These are phyloP conservation scores for Spinibarbus caldwelli DNA, from an alignment of 2,797 vertebrate genomes.

Conservation along the genomic window DNA sequence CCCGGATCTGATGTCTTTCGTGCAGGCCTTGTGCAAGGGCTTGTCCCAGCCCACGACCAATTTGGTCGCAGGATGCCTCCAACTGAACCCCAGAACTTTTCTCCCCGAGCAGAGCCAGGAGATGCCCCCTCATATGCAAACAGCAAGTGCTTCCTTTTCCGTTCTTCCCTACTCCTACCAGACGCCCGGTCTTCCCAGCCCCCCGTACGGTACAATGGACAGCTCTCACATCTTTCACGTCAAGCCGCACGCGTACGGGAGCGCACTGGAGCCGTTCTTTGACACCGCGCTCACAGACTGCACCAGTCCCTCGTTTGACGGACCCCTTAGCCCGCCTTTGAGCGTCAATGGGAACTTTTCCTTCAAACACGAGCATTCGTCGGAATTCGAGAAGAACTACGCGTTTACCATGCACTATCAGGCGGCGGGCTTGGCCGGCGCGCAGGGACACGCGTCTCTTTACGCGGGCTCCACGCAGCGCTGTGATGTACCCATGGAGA, in stretches of 20 bases:
- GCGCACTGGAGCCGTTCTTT: conserved; percentile 92
- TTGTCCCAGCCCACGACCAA: conserved; percentile 97
- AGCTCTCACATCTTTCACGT: conserved; percentile 95
- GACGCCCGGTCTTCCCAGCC: conserved; percentile 94
- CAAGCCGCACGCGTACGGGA: conserved; percentile 89
- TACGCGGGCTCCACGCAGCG: conserved; percentile 82
- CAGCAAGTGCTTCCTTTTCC: conserved; percentile 80
- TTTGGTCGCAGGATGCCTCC: conserved; percentile 95
- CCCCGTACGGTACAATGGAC: conserved; percentile 97
- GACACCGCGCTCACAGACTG: conserved; percentile 89
- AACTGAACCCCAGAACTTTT: conserved; percentile 96
- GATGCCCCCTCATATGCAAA: conserved; percentile 84
- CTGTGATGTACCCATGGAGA: conserved; percentile 89
- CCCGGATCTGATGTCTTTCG: conserved; percentile 94
- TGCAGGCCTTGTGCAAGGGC: conserved; percentile 97
- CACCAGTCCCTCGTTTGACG: conserved; percentile 89
- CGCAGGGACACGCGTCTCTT: conserved; percentile 79
- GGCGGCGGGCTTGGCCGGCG: conserved; percentile 78
- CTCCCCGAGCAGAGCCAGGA: conserved; percentile 94
- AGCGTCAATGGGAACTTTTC: conserved; percentile 99
- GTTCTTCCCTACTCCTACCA: conserved; percentile 90
- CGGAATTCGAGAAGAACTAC: conserved; percentile 88
- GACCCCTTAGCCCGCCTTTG: conserved; percentile 94
- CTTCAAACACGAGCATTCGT: conserved; percentile 91
- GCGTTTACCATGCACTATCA: conserved; percentile 92